phyloP scores from a whole-genome alignment of 2,113 vertebrate genomes.

The Perca flavescens region DNA sequence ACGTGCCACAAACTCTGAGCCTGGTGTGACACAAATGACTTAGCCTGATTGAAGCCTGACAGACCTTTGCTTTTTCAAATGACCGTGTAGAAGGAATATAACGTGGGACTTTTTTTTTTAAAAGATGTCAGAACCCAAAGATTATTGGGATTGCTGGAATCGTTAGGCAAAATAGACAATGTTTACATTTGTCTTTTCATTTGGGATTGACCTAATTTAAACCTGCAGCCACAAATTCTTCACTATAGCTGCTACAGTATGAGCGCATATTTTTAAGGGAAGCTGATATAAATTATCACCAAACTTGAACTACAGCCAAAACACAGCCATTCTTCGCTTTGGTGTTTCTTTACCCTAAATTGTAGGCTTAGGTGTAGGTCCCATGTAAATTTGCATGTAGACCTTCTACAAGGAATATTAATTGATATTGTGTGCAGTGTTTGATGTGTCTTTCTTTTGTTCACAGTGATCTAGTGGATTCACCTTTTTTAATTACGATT shows the following conservation, averaged over 20 bases:
- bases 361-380: background rate
- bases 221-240: background rate
- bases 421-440: background rate
- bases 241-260: background rate
- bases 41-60: slow-evolving; percentile 8
- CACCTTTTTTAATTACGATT: background rate
- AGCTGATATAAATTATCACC: background rate
- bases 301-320: background rate
- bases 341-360: background rate
- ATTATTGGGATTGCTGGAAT: background rate
- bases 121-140: background rate
- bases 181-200: slow-evolving; percentile 5
- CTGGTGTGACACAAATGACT: slow-evolving; percentile 31
- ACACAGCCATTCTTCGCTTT: background rate
- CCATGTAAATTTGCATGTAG: background rate
- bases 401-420: background rate
- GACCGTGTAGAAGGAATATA: background rate
- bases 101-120: background rate
- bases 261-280: background rate
- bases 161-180: background rate
- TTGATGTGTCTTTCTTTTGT: background rate
- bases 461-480: background rate
- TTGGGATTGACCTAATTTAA: background rate
- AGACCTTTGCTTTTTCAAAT: slow-evolving; percentile 37
- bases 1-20: slow-evolving; percentile 50